Evolutionary conservation across 2,113 vertebrate species (phyloP).

Genomic region (Apteryx mantelli): DNA sequence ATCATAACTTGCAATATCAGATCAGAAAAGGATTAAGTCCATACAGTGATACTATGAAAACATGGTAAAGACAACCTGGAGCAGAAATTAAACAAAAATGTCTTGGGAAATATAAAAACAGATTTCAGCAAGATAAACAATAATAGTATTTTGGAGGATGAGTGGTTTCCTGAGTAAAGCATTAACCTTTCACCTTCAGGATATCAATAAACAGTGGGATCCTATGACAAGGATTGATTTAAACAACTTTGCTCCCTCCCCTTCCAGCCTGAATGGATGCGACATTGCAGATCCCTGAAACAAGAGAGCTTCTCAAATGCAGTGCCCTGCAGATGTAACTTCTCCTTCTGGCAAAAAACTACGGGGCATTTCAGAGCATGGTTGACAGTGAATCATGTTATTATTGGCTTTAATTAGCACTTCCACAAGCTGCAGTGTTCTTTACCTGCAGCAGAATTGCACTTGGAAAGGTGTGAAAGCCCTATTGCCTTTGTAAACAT

Average conservation of each 20-base stretch:
- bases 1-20: slow-evolving; percentile 65
- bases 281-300: background rate
- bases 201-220: slow-evolving; percentile 56
- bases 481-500: slow-evolving; percentile 61
- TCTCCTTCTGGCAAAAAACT: background rate
- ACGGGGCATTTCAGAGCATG: background rate
- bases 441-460: slow-evolving; percentile 47
- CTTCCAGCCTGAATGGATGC: background rate
- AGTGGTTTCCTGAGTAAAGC: slow-evolving; percentile 65
- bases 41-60: slow-evolving; percentile 61
- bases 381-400: slow-evolving; percentile 43
- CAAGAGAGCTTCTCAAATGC: background rate
- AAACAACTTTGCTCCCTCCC: slow-evolving; percentile 19
- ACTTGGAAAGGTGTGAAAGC: slow-evolving; percentile 53
- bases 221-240: slow-evolving; percentile 52
- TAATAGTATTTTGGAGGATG: slow-evolving; percentile 70
- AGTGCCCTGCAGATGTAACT: background rate
- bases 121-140: slow-evolving; percentile 72
- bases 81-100: slow-evolving; percentile 68
- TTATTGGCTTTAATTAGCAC: slow-evolving; percentile 67
- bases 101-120: slow-evolving; percentile 70
- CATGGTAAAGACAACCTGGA: slow-evolving; percentile 13
- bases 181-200: slow-evolving; percentile 71
- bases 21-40: slow-evolving; percentile 64
- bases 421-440: slow-evolving; percentile 17